These are phyloP conservation scores for Oncopeltus fasciatus DNA, from an alignment of 1,140 invertebrate species.

Conservation along the genomic window DNA sequence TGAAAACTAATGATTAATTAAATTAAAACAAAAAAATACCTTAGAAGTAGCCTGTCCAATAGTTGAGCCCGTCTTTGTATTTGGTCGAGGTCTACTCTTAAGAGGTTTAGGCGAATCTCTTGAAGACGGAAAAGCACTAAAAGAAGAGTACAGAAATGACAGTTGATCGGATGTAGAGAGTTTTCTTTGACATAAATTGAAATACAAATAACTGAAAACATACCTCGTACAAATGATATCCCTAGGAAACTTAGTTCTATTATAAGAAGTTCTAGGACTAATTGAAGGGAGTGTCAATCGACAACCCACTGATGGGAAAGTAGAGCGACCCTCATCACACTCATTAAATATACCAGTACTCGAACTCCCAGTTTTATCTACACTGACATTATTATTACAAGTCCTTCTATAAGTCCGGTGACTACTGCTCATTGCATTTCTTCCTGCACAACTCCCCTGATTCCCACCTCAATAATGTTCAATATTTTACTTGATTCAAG, in stretches of 20 bases:
- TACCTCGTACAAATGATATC: conserved; percentile 20
- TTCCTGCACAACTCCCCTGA: background rate
- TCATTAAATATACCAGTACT: conserved; percentile 3
- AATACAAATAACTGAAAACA: background rate
- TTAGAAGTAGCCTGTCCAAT: conserved; percentile 14
- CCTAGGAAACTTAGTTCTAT: conserved; percentile 15
- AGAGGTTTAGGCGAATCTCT: background rate
- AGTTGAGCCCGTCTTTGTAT: conserved; percentile 13
- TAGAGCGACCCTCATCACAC: conserved; percentile 9
- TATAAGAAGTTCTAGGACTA: conserved; percentile 16
- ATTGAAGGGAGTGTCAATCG: conserved; percentile 20
- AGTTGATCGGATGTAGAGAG: background rate
- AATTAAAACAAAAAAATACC: conserved; percentile 1
- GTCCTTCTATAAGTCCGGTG: conserved; percentile 20
- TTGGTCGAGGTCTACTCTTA: conserved; percentile 2
- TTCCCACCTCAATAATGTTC: background rate
- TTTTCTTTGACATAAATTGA: background rate
- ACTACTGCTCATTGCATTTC: conserved; percentile 22
- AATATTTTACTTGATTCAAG: background rate
- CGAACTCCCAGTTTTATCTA: conserved; percentile 13
- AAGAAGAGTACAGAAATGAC: background rate
- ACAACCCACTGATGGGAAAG: conserved; percentile 8
- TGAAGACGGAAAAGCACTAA: conserved; percentile 6
- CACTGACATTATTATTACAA: conserved; percentile 20
- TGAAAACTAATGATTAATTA: background rate